Percentiles rank a stretch among this genome's conserved stretches.
Evolutionary conservation across 2,113 vertebrate genomes (phyloP).

Genomic region (Pipa parva): DNA sequence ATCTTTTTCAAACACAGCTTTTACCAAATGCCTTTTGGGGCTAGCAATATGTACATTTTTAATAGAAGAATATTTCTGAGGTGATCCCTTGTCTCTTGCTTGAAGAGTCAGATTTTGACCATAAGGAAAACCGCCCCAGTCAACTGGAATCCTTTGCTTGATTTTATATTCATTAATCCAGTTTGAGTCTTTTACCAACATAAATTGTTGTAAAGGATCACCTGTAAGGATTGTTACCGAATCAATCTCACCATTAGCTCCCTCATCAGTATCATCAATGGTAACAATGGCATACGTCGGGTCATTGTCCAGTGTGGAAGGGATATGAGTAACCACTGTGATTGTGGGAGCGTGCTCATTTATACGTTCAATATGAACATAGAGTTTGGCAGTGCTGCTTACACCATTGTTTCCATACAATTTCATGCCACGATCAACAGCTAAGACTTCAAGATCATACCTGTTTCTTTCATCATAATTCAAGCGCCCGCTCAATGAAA

Average conservation of each 20-base stretch:
- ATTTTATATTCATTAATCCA: constrained; percentile 81
- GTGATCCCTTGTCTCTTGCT: constrained; percentile 85
- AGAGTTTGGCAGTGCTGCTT: constrained; percentile 95
- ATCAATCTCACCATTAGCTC: constrained; percentile 88
- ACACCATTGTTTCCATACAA: constrained; percentile 95
- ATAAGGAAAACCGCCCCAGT: constrained; percentile 76
- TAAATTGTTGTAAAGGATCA: constrained; percentile 77
- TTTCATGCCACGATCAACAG: constrained; percentile 96
- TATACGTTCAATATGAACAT: constrained; percentile 87
- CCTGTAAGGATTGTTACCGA: constrained; percentile 82
- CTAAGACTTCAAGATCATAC: constrained; percentile 88
- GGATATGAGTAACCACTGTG: constrained; percentile 69
- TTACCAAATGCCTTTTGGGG: constrained; percentile 57
- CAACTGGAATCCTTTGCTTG: constrained; percentile 70
- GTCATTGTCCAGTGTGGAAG: constrained; percentile 71
- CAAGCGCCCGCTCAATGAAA: constrained; percentile 86
- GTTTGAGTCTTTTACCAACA: constrained; percentile 69
- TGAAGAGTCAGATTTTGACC: constrained; percentile 89
- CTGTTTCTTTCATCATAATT: constrained; percentile 81
- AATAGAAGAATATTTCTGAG: constrained; percentile 76
- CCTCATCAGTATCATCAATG: constrained; percentile 81
- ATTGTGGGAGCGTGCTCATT: constrained; percentile 84
- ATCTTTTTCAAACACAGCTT: constrained; percentile 76
- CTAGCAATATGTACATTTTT: constrained; percentile 70
- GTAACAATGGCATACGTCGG: constrained; percentile 79